Conservation (phyloP, 2,888 invertebrate genomes). For the Conomelus anceps region DNA sequence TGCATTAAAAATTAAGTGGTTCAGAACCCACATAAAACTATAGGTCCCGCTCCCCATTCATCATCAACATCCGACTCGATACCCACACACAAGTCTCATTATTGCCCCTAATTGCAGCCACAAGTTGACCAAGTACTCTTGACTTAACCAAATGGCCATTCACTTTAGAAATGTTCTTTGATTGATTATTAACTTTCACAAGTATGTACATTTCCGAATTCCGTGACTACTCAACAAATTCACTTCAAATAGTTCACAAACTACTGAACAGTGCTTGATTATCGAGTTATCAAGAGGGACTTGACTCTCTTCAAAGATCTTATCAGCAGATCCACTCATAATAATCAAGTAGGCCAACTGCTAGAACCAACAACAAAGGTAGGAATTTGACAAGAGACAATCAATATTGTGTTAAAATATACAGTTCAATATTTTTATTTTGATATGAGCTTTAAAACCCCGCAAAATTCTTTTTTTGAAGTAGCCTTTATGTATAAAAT, state of each 20-base stretch:
- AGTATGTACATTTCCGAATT: background rate
- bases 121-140: too few species aligned
- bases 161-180: too few species aligned
- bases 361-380: background rate
- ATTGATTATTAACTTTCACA: background rate
- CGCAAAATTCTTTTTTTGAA: too few species aligned
- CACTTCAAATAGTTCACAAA: background rate
- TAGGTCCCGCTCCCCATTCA: too few species aligned
- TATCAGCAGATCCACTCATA: background rate
- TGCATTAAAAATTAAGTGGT: too few species aligned
- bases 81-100: too few species aligned
- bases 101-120: too few species aligned
- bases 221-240: background rate
- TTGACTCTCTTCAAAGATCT: background rate
- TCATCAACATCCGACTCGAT: too few species aligned
- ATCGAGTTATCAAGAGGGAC: background rate
- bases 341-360: background rate
- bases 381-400: background rate
- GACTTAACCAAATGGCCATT: too few species aligned
- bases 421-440: background rate
- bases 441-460: background rate
- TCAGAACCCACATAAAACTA: too few species aligned
- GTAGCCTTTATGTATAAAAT: too few species aligned
- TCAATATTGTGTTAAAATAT: background rate
- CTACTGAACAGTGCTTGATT: background rate